These are phyloP conservation scores for Trachelus iudaicus DNA, from an alignment of 2,888 invertebrate genomes.

Conservation along the genomic window DNA sequence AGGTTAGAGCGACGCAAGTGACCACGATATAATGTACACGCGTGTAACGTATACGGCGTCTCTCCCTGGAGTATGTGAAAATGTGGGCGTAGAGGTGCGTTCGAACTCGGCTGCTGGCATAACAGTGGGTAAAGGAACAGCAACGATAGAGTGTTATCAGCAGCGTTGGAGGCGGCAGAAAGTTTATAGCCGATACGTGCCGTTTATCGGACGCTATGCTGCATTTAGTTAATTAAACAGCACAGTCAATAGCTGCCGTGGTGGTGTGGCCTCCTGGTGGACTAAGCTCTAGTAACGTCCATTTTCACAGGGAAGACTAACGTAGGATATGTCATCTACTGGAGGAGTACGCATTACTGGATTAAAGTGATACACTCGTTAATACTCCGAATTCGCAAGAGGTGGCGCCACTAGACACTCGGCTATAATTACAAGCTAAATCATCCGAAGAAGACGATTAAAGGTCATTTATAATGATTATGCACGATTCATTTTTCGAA, in stretches of 20 bases:
- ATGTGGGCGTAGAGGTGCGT: conserved; percentile 53
- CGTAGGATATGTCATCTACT: neutral
- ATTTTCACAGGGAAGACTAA: neutral
- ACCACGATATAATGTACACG: neutral
- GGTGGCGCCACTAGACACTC: conserved; percentile 37
- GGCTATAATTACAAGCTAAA: conserved; percentile 4
- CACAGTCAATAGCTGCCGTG: conserved; percentile 25
- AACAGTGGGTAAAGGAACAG: conserved; percentile 35
- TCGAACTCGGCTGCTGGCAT: conserved; percentile 41
- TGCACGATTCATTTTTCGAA: neutral
- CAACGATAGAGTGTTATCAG: conserved; percentile 50
- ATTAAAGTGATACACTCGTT: neutral
- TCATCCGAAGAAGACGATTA: neutral
- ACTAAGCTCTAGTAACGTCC: neutral
- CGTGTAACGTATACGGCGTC: conserved; percentile 13
- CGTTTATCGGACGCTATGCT: conserved; percentile 48
- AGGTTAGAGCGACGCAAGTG: neutral
- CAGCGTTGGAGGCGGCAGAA: conserved; percentile 45
- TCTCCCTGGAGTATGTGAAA: conserved; percentile 24
- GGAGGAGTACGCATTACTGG: conserved; percentile 2
- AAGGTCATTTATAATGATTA: neutral
- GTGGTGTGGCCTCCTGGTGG: conserved; percentile 1
- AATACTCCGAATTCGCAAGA: conserved; percentile 32
- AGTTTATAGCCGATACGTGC: conserved; percentile 55
- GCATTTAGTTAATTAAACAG: conserved; percentile 58